Evolutionary conservation across 1,140 invertebrate genomes (phyloP), one percentile per base, ranked within the genome.

Genomic region (Neodiprion fabricii): DNA sequence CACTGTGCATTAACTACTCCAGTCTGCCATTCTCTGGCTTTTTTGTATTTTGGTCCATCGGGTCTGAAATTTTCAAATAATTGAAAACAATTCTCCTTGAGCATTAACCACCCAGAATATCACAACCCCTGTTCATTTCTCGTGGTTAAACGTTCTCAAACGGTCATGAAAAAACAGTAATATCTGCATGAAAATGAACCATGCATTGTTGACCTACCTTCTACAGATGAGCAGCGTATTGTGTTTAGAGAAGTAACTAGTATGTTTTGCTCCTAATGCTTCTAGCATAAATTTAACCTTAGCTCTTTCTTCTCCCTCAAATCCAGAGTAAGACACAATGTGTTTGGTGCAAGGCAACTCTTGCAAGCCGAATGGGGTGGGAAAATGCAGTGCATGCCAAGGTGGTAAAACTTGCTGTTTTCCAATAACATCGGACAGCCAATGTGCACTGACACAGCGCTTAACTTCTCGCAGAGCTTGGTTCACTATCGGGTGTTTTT

Each of bases 1-100:
- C 98, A 99, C 76, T 95, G 93, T 9, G 95, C 93, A 86, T 97
- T 99, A 0, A 99, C 97, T 3, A 97, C 92, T 14, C 95, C 94
- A 17, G 91, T 92, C 79, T 91, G 91, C 95, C 96, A 99, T 85
- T 98, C 96, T 67, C 95, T 92, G 0, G 98, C 97, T 80, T 96
- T 95, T 78, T 93, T 90, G 87, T 94, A 97, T 86, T 99, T 99
- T 69, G 89, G 89, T 48, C 97, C 97, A 79, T 97, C 96, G 0
- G 93, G 91, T 79, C 96, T 96, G 78, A 67, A 86, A 82, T 61
- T 12, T 72, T 67, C 61, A 47, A 47, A 74, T 66, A 79, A 78
- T 72, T 47, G 74, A 70, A 40, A 69, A 40, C n/a, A 65, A 73
- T 73, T 23, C 67, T 23, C 28, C 50, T 70, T 77, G 70, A 53